Evolutionary conservation across 2,888 invertebrate species (phyloP), one percentile per base, ranked within the genome.

Genomic region (Agrochola lychnidis): DNA sequence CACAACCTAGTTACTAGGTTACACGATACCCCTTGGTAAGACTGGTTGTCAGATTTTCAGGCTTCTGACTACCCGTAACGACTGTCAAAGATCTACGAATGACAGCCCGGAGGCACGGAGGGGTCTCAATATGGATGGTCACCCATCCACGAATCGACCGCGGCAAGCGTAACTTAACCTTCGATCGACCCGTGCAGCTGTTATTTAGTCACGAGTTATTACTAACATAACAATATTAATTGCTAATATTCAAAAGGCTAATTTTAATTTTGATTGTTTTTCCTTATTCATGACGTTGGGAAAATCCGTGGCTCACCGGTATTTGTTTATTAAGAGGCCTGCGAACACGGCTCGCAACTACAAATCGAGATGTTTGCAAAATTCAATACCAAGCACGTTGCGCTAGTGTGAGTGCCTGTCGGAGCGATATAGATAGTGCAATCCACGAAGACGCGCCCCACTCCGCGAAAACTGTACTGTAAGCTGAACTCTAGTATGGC

Each of bases 281-380:
- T 68, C 80, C 80, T 71, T 53, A 69, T 68, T 70, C 62, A 30
- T 62, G 4, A n/a, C 25, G 22, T 45, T 12, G 81, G 80, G 7
- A 76, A 81, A 81, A 76, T 81, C 80, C n/a, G 45, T 36, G 25
- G n/a, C 67, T 68, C 40, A 63, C 22, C 4, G 6, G 7, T n/a
- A 40, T 25, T 42, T 42, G n/a, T 68, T 14, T 51, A 69, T 0
- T 48, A 51, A 30, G 30, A 1, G 30, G 1, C 30, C 30, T 30
- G 30, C 30, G 30, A 30, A 30, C 30, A 30, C 30, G 30, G 30
- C 30, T 30, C 30, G 30, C 30, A 30, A 30, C 30, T 30, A 30
- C 1, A 30, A 30, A 30, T 30, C 30, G 30, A 30, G 30, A 30
- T 30, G 30, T 30, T 30, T 30, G 30, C 30, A 30, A 30, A 30